Conservation (phyloP, 2,888 invertebrate genomes). For the Calameuta idolon region DNA sequence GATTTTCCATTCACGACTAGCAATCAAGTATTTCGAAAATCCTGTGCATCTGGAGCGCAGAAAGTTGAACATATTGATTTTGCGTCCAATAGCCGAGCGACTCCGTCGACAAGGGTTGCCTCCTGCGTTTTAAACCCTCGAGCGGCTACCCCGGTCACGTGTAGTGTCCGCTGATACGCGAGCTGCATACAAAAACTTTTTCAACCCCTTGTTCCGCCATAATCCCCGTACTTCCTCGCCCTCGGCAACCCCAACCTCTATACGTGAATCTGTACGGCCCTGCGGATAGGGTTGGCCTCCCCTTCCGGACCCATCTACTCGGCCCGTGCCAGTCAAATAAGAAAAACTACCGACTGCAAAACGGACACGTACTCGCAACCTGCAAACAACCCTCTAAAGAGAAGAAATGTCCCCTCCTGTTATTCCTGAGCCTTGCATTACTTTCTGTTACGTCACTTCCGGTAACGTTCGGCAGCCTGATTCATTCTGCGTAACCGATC, state of each 20-base stretch:
- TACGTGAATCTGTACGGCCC: background rate
- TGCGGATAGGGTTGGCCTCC: background rate
- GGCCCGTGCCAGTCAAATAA: constrained; percentile 21
- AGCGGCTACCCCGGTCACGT: constrained; percentile 61
- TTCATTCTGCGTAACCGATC: background rate
- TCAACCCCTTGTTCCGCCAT: constrained; percentile 34
- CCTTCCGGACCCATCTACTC: background rate
- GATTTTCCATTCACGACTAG: background rate
- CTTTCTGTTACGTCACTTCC: background rate
- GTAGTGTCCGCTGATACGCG: constrained; percentile 61
- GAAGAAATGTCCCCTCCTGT: constrained; percentile 22
- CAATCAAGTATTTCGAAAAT: background rate
- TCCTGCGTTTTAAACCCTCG: constrained; percentile 38
- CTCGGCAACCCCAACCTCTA: constrained; percentile 11
- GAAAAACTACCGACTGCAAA: constrained; percentile 30
- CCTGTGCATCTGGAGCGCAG: background rate
- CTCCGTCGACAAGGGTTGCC: constrained; percentile 2
- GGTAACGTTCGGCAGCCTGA: background rate
- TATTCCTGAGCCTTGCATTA: background rate
- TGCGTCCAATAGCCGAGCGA: constrained; percentile 17
- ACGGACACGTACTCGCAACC: constrained; percentile 35
- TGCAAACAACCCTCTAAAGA: constrained; percentile 33
- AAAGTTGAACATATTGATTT: constrained; percentile 26
- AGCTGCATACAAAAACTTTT: constrained; percentile 61
- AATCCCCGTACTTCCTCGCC: constrained; percentile 14